These are phyloP conservation scores for Labrus mixtus DNA, from an alignment of 2,113 vertebrate genomes.

Conservation along the genomic window DNA sequence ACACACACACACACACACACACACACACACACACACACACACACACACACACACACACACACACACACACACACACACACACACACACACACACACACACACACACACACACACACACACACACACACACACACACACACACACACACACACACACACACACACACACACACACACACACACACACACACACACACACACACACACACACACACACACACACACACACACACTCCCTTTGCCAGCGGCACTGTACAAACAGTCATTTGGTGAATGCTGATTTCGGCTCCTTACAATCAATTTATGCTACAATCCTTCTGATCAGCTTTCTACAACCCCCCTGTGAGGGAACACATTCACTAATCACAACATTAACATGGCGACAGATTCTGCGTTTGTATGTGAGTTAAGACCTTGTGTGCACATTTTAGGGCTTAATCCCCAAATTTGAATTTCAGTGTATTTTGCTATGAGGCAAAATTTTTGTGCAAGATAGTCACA, in stretches of 20 bases:
- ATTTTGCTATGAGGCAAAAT: slow-evolving; percentile 49
- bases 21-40: slow-evolving; percentile 38
- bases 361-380: slow-evolving; percentile 42
- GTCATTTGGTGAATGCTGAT: slow-evolving; percentile 58
- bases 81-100: slow-evolving; percentile 43
- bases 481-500: slow-evolving; percentile 27
- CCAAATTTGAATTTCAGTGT: slow-evolving; percentile 57
- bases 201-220: slow-evolving; percentile 2
- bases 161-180: slow-evolving; percentile 19
- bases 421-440: slow-evolving; percentile 35
- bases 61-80: background rate
- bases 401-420: slow-evolving; percentile 10
- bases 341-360: slow-evolving; percentile 31
- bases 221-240: slow-evolving; percentile 48
- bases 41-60: slow-evolving; percentile 37
- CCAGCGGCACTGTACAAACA: slow-evolving; percentile 56
- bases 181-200: slow-evolving; percentile 42
- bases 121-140: slow-evolving; percentile 44
- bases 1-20: slow-evolving; percentile 16
- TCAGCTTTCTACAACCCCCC: slow-evolving; percentile 44
- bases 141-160: slow-evolving; percentile 28
- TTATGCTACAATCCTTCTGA: slow-evolving; percentile 50
- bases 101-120: slow-evolving; percentile 10
- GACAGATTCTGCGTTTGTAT: background rate
- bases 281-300: slow-evolving; percentile 68